Conservation (phyloP, 2,797 vertebrate genomes). For the Sebastes kiyomatsui region DNA sequence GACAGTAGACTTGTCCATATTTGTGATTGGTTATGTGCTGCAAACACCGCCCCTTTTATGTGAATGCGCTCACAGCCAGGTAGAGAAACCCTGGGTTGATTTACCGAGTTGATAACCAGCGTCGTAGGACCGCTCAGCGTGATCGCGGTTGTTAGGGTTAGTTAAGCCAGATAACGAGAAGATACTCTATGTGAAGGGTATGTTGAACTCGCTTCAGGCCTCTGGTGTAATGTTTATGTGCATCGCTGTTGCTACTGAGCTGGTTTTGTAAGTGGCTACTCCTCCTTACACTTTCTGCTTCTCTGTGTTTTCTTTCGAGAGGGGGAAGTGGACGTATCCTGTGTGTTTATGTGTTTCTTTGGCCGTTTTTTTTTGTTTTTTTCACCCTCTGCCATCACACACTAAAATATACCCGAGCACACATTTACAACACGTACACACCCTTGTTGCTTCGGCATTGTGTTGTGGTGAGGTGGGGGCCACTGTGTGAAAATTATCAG, state of each 20-base stretch:
- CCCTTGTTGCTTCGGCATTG: conserved; percentile 72
- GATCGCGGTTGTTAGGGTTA: too few species aligned
- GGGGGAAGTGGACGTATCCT: conserved; percentile 61
- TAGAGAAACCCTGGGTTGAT: too few species aligned
- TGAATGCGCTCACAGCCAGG: too few species aligned
- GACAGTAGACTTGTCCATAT: too few species aligned
- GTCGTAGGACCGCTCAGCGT: too few species aligned
- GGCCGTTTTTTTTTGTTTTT: conserved; percentile 21
- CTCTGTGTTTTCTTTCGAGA: conserved; percentile 52
- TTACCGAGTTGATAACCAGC: too few species aligned
- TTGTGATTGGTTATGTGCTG: too few species aligned
- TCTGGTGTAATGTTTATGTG: conserved; percentile 47
- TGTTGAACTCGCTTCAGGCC: too few species aligned
- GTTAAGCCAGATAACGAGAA: too few species aligned
- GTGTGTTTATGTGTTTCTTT: conserved; percentile 62
- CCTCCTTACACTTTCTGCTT: conserved; percentile 28
- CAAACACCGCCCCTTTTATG: too few species aligned
- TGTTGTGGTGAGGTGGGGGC: conserved; percentile 84
- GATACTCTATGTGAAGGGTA: too few species aligned
- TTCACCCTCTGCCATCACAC: conserved; percentile 29
- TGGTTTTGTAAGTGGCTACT: conserved; percentile 36
- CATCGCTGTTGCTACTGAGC: conserved; percentile 35
- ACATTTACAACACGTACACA: conserved; percentile 39
- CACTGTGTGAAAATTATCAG: conserved; percentile 92
- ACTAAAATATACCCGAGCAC: conserved; percentile 42